Conservation (phyloP, 2,113 vertebrate species). For the Chaetodon auriga region DNA sequence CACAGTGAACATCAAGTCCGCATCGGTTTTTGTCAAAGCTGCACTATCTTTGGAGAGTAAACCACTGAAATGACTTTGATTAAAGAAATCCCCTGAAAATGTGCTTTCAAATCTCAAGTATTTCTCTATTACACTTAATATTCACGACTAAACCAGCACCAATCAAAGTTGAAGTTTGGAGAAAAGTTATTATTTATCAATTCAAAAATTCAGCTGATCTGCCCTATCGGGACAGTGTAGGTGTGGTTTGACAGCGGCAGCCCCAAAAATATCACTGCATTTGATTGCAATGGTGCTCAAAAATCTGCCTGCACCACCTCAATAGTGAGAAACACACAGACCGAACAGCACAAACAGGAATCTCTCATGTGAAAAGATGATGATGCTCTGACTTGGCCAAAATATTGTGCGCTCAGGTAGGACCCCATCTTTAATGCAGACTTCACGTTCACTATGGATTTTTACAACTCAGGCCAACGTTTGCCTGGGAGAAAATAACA, state of each 20-base stretch:
- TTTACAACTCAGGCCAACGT: neutral
- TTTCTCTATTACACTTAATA: too few species aligned
- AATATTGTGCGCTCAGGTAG: neutral
- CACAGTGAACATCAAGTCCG: slow-evolving; percentile 5
- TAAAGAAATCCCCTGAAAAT: neutral
- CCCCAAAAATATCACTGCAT: neutral
- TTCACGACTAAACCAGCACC: too few species aligned
- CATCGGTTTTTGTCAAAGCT: neutral
- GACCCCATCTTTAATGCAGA: neutral
- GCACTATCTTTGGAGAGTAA: neutral
- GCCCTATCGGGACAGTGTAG: neutral
- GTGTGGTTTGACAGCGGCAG: neutral
- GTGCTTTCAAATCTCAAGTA: too few species aligned
- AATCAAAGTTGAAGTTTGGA: neutral
- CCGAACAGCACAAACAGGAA: neutral
- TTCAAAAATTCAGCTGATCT: too few species aligned
- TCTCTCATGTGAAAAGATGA: neutral
- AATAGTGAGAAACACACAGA: too few species aligned
- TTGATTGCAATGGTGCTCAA: neutral
- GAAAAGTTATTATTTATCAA: neutral
- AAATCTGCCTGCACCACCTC: neutral
- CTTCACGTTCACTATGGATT: neutral
- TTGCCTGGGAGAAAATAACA: neutral
- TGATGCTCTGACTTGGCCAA: neutral
- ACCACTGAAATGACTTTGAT: neutral